Base-by-base conservation (phyloP, 2,797 vertebrate genomes). In the Ambastaia sidthimunki region DNA sequence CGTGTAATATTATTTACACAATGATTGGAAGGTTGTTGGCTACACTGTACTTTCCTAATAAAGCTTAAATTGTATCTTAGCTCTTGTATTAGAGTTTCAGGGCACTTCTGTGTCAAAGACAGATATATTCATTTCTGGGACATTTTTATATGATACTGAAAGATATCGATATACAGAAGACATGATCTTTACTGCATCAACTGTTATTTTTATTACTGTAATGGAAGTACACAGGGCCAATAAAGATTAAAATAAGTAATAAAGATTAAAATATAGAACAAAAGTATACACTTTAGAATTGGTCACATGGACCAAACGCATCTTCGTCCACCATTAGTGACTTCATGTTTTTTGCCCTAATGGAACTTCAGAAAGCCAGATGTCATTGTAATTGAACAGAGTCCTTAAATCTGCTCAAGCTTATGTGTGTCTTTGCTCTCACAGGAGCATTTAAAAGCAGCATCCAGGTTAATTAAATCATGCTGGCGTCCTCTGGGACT, bases 291-390 rank as follows among this genome's bases (percentile, higher is more conserved):
- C 1, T 59, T 23, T 25, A 60, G 23, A 28, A 28, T 60, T 28
- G 23, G 13, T 23, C 47, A 16, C 15, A 63, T 13, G 66, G 34
- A 16, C 44, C 18, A 19, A 48, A 66, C 50, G 48, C 50, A 31
- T 65, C 4, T 50, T 21, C 11, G 1, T 48, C 12, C 1, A 7
- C 0, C 18, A 47, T 48, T 63, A 72, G 48, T 54, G 10, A 12
- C 57, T 4, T 41, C 52, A 47, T 72, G 78, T 47, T 55, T 28
- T 71, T 48, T 25, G 59, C 59, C 63, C 21, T 62, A 70, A 57
- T 68, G 69, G 54, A 69, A 71, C 18, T 60, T 67, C 19, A 67
- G 69, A 70, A 60, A 74, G 69, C 74, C 82, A 81, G 78, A 84
- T 81, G 74, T 77, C 65, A 63, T 50, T 18, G n/a, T 65, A 25